Evolutionary conservation across 2,113 vertebrate species (phyloP).

Genomic region (Chaetodon trifascialis): DNA sequence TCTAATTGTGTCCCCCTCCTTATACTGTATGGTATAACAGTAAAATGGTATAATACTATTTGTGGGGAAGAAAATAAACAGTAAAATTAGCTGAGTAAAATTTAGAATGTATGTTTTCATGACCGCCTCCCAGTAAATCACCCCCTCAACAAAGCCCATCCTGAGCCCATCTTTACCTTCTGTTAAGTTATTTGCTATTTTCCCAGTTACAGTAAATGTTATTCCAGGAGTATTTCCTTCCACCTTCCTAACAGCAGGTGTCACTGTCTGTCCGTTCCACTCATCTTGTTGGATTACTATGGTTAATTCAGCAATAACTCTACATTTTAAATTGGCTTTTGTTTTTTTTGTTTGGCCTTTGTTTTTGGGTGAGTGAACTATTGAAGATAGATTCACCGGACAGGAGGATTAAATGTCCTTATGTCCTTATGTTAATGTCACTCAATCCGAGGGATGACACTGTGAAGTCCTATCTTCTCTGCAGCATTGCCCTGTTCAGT

Average conservation of each 20-base stretch:
- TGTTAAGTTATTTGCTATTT: too few species aligned
- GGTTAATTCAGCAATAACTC: background rate
- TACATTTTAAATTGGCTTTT: background rate
- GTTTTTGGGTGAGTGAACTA: background rate
- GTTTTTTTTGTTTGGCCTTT: too few species aligned
- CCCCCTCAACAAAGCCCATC: background rate
- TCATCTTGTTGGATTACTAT: background rate
- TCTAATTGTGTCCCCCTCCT: too few species aligned
- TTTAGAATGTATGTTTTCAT: background rate
- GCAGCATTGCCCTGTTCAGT: background rate
- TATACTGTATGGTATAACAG: too few species aligned
- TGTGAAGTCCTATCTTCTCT: background rate
- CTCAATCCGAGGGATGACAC: background rate
- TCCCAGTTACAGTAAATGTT: background rate
- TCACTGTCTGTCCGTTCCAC: constrained; percentile 46
- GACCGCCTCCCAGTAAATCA: background rate
- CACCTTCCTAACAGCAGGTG: constrained; percentile 69
- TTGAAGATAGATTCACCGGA: background rate
- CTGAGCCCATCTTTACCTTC: background rate
- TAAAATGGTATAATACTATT: too few species aligned
- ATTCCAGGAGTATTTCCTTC: constrained; percentile 12
- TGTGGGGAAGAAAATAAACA: too few species aligned
- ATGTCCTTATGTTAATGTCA: background rate
- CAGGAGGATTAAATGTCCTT: background rate
- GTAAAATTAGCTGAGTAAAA: too few species aligned